Evolutionary conservation across 1,140 invertebrate genomes (phyloP).

Genomic region (Lucilia sericata): DNA sequence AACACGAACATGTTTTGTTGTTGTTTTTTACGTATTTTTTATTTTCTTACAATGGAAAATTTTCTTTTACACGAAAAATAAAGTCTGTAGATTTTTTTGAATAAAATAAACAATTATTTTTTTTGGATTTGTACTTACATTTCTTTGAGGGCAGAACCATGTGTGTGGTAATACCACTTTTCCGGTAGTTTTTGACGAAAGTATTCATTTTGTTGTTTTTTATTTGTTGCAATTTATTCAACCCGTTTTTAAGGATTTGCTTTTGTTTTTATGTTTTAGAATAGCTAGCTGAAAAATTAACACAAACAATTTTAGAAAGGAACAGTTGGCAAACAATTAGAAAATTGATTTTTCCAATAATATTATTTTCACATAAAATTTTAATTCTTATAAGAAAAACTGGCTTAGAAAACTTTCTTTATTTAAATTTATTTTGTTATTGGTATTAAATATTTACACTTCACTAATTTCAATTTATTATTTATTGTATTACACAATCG

Average conservation of each 20-base stretch:
- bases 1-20: not conserved
- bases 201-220: slow-evolving; percentile 22
- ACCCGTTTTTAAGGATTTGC: not conserved
- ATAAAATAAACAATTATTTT: not conserved
- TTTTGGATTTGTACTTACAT: not conserved
- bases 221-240: not conserved
- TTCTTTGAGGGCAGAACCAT: slow-evolving; percentile 24
- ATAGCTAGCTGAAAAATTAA: not conserved
- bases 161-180: slow-evolving; percentile 4
- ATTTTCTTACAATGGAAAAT: slow-evolving; percentile 31
- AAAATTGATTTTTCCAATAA: not conserved
- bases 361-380: too few relatives aligned
- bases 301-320: not conserved
- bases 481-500: slow-evolving; percentile 9
- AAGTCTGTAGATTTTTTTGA: not conserved
- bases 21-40: not conserved
- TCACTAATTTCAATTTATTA: not conserved
- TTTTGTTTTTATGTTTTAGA: not conserved
- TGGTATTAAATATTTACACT: not conserved
- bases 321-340: not conserved
- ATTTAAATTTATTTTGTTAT: not conserved
- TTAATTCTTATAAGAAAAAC: too few relatives aligned
- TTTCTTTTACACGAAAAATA: not conserved
- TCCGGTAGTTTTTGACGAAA: slow-evolving; percentile 16
- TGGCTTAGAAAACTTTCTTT: too few relatives aligned